Percentiles rank a stretch among this genome's conserved stretches.
phyloP scores from a whole-genome alignment of 2,113 vertebrate genomes.

The Corythornis cristatus region DNA sequence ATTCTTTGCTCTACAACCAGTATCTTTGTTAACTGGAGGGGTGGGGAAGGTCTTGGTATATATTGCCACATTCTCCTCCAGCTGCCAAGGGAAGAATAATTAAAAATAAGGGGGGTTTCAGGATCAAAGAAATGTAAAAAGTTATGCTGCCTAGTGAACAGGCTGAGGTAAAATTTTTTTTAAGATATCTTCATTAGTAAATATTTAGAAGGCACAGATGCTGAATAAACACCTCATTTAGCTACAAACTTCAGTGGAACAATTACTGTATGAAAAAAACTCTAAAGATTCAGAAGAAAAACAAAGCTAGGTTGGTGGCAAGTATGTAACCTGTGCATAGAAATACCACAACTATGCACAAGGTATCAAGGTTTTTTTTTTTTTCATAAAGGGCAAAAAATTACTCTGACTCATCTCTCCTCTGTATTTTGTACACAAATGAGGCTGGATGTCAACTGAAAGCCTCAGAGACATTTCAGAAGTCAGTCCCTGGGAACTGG shows the following conservation, averaged over 20 bases:
- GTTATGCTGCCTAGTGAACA: background rate
- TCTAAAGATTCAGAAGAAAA: constrained; percentile 36
- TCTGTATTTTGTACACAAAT: constrained; percentile 38
- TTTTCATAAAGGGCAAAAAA: constrained; percentile 49
- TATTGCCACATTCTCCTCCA: constrained; percentile 4
- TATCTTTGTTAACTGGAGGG: constrained; percentile 49
- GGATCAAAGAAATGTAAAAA: constrained; percentile 45
- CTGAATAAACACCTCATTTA: constrained; percentile 54
- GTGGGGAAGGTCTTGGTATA: background rate
- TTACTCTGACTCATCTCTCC: constrained; percentile 24
- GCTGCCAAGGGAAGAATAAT: constrained; percentile 38
- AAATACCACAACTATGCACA: constrained; percentile 28
- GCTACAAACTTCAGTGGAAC: constrained; percentile 13
- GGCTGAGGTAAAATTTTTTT: background rate
- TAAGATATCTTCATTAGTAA: constrained; percentile 39
- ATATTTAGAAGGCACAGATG: constrained; percentile 58
- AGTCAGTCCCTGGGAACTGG: background rate
- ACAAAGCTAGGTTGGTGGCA: constrained; percentile 28
- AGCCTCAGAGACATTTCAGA: constrained; percentile 27
- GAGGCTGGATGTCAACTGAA: constrained; percentile 7
- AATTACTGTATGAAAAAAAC: constrained; percentile 39
- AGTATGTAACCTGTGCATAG: constrained; percentile 18
- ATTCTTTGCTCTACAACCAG: constrained; percentile 33
- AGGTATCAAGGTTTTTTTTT: constrained; percentile 14
- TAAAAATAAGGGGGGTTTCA: constrained; percentile 15